These are phyloP conservation scores for Panthera uncia DNA, from an alignment of 2,113 vertebrate species.

Conservation along the genomic window DNA sequence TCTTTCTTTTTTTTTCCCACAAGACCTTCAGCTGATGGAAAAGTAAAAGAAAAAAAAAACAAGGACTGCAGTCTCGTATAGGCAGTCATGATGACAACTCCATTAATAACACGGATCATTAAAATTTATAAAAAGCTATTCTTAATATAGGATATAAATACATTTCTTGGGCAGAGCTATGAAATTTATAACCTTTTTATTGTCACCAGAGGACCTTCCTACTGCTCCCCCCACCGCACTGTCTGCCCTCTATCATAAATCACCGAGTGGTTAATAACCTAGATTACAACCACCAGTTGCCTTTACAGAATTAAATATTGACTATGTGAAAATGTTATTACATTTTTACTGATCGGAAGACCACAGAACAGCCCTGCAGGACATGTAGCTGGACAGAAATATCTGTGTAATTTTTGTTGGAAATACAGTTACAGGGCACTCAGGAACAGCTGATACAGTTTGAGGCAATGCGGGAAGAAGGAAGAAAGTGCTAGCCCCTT, in stretches of 20 bases:
- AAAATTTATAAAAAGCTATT: constrained; percentile 95
- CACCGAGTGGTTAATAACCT: constrained; percentile 89
- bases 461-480: constrained; percentile 59
- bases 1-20: constrained; percentile 59
- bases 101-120: constrained; percentile 94
- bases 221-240: constrained; percentile 80
- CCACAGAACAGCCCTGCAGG: constrained; percentile 84
- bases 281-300: constrained; percentile 91
- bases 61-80: constrained; percentile 79
- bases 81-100: constrained; percentile 84
- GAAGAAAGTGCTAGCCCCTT: constrained; percentile 58
- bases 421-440: constrained; percentile 80
- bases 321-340: constrained; percentile 91
- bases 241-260: constrained; percentile 88
- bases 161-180: constrained; percentile 89
- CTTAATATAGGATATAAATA: constrained; percentile 93
- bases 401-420: constrained; percentile 86
- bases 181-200: constrained; percentile 92
- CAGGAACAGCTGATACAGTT: constrained; percentile 72
- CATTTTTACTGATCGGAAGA: constrained; percentile 89
- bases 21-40: constrained; percentile 83
- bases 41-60: constrained; percentile 73
- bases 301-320: constrained; percentile 93
- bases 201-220: constrained; percentile 90
- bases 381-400: constrained; percentile 85